Evolutionary conservation across 2,888 invertebrate genomes (phyloP), one percentile per base, ranked within the genome.

Genomic region (Blera fallax): DNA sequence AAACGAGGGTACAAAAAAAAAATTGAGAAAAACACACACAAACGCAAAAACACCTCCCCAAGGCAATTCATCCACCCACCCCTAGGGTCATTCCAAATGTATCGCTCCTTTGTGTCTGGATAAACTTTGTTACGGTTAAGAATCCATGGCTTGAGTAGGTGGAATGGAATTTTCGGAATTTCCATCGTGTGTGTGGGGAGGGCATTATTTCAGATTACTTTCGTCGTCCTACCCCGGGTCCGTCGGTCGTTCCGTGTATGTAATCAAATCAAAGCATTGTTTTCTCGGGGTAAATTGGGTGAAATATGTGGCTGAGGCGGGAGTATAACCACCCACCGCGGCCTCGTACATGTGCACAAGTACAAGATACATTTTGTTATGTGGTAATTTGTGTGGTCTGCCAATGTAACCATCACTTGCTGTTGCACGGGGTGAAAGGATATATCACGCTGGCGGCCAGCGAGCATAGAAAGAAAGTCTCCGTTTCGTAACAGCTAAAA

Each of bases 231-330:
- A 56, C 56, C 69, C 29, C 16, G 0, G 34, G 58, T 16, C 24
- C n/a, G 37, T 72, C n/a, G 16, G 8, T 29, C 8, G 24, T 27
- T 65, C 24, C 54, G 29, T 72, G 52, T 24, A 48, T 62, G 58
- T 79, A 84, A 84, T 84, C 84, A 79, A 84, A 76, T 84, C 79
- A 79, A 84, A 76, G 50, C 84, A 70, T 79, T 84, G 74, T 79
- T 70, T 78, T 76, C 69, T 70, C 65, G 24, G 73, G 34, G 43
- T 50, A 69, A 74, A 74, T 84, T 83, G 83, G 78, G 40, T 54
- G 73, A 83, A 67, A 40, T 73, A 83, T 72, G 80, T 52, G 43
- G 54, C 32, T 27, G 37, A 27, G 7, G 16, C 24, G 52, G 6
- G 3, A 3, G 32, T 1, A 4, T 29, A n/a, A 45, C 34, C 32